Conservation (phyloP, 2,888 invertebrate species). For the Hermaeophaga mercurialis region DNA sequence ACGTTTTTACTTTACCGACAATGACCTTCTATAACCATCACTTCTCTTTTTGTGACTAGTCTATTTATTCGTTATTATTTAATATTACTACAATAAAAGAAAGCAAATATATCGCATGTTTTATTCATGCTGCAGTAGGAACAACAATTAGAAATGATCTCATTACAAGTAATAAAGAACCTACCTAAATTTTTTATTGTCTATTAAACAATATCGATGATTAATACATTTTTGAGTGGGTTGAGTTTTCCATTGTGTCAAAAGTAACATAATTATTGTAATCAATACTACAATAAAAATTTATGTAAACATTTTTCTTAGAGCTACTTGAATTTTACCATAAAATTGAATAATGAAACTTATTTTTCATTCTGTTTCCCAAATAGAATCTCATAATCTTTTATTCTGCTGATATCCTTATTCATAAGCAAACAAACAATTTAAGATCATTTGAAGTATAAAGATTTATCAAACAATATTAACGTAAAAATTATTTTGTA, state of each 20-base stretch:
- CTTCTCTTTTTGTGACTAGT: too few relatives aligned
- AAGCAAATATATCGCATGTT: too few relatives aligned
- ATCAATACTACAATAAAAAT: slow-evolving; percentile 1
- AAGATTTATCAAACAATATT: too few relatives aligned
- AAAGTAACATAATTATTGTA: slow-evolving; percentile 1
- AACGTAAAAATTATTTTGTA: too few relatives aligned
- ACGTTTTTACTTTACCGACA: too few relatives aligned
- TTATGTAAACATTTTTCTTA: slow-evolving; percentile 3
- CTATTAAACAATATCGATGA: slow-evolving; percentile 9
- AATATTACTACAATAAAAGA: too few relatives aligned
- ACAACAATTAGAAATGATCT: slow-evolving; percentile 19
- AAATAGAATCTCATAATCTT: too few relatives aligned
- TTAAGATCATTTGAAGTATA: too few relatives aligned
- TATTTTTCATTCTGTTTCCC: neutral
- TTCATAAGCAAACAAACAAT: too few relatives aligned
- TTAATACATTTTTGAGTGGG: slow-evolving; percentile 15
- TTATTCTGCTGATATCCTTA: too few relatives aligned
- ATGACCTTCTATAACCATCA: too few relatives aligned
- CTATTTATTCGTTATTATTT: too few relatives aligned
- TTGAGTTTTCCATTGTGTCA: slow-evolving; percentile 11
- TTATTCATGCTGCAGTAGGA: slow-evolving; percentile 2
- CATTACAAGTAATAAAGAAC: slow-evolving; percentile 17
- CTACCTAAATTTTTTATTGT: slow-evolving; percentile 16
- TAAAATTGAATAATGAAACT: neutral
- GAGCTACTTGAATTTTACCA: slow-evolving; percentile 3